Base-by-base conservation (phyloP, 2,797 vertebrate genomes). In the Bryconaethiops microstoma region DNA sequence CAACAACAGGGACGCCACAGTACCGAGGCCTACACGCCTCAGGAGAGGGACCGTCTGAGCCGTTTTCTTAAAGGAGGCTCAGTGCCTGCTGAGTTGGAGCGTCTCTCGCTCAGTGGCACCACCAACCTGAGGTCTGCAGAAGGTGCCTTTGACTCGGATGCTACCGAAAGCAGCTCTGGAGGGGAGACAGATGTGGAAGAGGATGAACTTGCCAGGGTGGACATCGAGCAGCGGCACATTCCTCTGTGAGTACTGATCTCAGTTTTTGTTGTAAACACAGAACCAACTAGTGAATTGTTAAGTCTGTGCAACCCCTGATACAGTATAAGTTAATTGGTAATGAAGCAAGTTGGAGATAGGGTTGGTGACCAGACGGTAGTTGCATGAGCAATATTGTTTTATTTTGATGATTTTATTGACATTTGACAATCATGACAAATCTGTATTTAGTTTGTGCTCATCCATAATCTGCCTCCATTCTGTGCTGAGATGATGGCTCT, bases 101-200 rank as follows among this genome's bases (percentile, higher is more conserved):
- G 91, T 9, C 94, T 96, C 86, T 94, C 94, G 16, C 90, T 92
- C 76, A 95, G 93, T 57, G 93, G 95, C 35, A 90, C 93, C 89
- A 93, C 95, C 87, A 94, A 92, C 78, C 74, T 96, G 87, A 90
- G 89, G 21, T 92, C 89, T 70, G 94, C 93, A 0, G 96, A 96
- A 74, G 90, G 86, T 14, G 94, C 95, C 0, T 96, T 96, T 48
- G 96, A 96, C 90, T 96, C 96, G 0, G 96, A 96, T 80, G 93
- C 93, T 83, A 96, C 95, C 0, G 96, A 96, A 86, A 96, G 95
- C 91, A 96, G 95, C 88, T 96, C 95, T 0, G 96, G 96, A 42
- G 96, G 95, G 52, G 96, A 96, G 83, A 95, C 95, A 21, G 95
- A 96, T 0, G 89, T 95, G 0, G 96, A 96, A 76, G 95, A 96